phyloP scores from a whole-genome alignment of 53 echinoderm and acorn worm species.

The Actinopyga echinites region DNA sequence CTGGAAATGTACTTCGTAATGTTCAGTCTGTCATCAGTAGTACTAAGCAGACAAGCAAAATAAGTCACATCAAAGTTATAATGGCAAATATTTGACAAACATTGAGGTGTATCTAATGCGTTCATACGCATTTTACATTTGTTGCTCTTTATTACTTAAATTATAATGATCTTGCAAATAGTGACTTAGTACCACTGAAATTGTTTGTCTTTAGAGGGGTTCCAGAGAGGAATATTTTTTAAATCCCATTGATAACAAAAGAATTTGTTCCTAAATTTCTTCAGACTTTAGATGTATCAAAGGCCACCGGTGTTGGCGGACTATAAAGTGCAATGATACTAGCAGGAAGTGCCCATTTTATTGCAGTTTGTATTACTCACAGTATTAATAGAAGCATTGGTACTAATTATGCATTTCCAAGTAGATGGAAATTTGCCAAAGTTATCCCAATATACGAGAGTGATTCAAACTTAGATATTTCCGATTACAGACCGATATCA shows the following conservation, averaged over 20 bases:
- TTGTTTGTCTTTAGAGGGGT: background rate
- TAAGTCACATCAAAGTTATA: slow-evolving; percentile 1
- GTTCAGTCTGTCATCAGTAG: background rate
- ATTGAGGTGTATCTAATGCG: background rate
- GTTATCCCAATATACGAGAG: slow-evolving; percentile 11
- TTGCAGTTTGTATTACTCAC: background rate
- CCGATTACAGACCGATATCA: too few species aligned
- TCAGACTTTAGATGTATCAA: background rate
- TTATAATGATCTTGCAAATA: background rate
- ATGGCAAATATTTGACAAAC: background rate
- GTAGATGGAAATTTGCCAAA: slow-evolving; percentile 9
- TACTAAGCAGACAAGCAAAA: background rate
- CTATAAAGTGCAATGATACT: background rate
- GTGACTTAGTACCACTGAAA: background rate
- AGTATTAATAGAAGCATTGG: background rate
- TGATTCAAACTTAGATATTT: too few species aligned
- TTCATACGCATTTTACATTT: background rate
- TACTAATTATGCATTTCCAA: background rate
- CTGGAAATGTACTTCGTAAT: background rate
- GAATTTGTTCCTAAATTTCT: background rate
- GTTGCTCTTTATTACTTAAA: background rate
- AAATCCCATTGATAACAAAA: background rate
- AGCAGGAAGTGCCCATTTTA: slow-evolving; percentile 6
- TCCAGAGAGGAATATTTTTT: background rate
- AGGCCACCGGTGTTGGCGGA: background rate